Conservation (phyloP, 2,113 vertebrate genomes). For the Cinclus mexicanus region DNA sequence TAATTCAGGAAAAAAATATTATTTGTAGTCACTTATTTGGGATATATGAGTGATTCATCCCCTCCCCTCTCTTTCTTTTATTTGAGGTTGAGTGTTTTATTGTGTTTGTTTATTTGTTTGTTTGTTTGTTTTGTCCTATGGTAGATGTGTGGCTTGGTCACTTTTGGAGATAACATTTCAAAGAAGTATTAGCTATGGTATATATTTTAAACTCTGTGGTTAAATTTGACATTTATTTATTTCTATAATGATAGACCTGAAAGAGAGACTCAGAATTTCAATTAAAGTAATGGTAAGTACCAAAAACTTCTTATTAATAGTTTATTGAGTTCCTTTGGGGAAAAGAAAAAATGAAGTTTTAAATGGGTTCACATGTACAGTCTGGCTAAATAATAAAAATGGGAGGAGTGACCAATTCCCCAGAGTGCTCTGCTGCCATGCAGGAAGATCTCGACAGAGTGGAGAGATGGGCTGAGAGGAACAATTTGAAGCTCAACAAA, state of each 20-base stretch:
- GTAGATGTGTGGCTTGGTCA: not conserved
- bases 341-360: not conserved
- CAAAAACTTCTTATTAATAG: not conserved
- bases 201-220: not conserved
- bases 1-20: not conserved
- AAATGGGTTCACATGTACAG: not conserved
- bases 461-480: not conserved
- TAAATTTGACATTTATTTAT: not conserved
- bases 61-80: not conserved
- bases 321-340: not conserved
- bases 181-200: not conserved
- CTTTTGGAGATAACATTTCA: not conserved
- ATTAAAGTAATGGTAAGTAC: not conserved
- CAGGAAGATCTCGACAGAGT: not conserved
- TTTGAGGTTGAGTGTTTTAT: not conserved
- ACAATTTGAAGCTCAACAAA: not conserved
- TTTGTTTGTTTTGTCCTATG: not conserved
- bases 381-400: not conserved
- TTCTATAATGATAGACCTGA: not conserved
- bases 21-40: not conserved
- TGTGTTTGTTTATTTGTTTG: not conserved
- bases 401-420: not conserved
- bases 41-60: not conserved
- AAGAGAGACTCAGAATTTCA: not conserved
- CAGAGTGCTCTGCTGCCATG: not conserved